phyloP scores from a whole-genome alignment of 2,113 vertebrate species.

The Gavia stellata region DNA sequence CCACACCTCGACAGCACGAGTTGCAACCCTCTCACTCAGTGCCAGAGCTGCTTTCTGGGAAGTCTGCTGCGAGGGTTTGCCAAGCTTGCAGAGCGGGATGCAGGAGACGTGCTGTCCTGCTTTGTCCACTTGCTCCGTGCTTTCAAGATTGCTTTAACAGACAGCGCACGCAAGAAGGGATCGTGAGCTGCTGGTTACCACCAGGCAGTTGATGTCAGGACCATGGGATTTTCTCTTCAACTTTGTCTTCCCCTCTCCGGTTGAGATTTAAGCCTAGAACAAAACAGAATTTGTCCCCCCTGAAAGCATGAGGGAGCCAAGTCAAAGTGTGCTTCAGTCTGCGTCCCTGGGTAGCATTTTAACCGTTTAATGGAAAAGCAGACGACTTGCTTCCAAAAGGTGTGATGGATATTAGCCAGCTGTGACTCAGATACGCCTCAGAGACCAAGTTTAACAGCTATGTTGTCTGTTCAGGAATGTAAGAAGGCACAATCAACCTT shows the following conservation, averaged over 20 bases:
- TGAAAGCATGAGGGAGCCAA: not conserved
- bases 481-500: not conserved
- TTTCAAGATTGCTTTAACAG: not conserved
- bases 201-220: not conserved
- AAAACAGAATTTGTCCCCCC: not conserved
- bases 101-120: not conserved
- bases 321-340: not conserved
- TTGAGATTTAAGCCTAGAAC: not conserved
- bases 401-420: not conserved
- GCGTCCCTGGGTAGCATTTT: not conserved
- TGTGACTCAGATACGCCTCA: not conserved
- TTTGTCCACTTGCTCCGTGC: not conserved
- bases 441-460: not conserved
- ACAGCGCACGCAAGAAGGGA: accelerated
- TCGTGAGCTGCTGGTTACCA: not conserved
- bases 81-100: not conserved
- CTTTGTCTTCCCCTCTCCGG: not conserved
- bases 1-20: not conserved
- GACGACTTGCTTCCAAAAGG: not conserved
- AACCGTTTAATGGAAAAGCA: not conserved
- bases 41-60: not conserved
- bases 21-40: not conserved
- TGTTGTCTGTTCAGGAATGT: not conserved
- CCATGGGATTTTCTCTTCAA: not conserved
- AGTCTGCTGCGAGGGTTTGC: not conserved